A percentile compares a stretch with the other conserved stretches of the same genome.
These are phyloP conservation scores for Arion vulgaris DNA, from an alignment of 1,140 invertebrate genomes.

Conservation along the genomic window DNA sequence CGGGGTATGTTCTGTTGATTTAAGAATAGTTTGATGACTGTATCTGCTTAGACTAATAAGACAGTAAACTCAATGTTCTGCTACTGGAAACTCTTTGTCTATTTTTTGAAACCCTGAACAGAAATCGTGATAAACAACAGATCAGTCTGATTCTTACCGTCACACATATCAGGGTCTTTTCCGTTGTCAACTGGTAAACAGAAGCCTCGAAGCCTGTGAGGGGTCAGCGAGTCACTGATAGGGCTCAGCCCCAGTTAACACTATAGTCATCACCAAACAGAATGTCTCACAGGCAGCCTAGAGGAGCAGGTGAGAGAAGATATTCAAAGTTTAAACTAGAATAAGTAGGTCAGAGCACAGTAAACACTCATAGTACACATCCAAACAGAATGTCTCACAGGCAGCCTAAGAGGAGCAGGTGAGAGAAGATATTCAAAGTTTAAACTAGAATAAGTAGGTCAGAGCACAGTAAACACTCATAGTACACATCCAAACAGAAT, in stretches of 20 bases:
- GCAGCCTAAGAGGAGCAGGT: conserved; percentile 74
- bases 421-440: too few relatives aligned
- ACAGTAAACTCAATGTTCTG: too few relatives aligned
- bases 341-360: too few relatives aligned
- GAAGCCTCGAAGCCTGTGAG: too few relatives aligned
- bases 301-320: neutral
- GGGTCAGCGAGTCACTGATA: conserved; percentile 75
- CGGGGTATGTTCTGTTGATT: too few relatives aligned
- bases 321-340: too few relatives aligned
- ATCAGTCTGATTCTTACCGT: conserved; percentile 47
- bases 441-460: too few relatives aligned
- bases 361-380: conserved; percentile 85
- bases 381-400: conserved; percentile 96
- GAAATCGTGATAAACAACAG: too few relatives aligned
- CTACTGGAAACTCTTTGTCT: too few relatives aligned
- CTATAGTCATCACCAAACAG: conserved; percentile 90
- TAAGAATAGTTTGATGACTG: too few relatives aligned
- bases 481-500: conserved; percentile 93
- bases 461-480: conserved; percentile 85
- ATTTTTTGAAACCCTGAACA: too few relatives aligned
- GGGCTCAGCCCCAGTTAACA: conserved; percentile 85
- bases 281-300: conserved; percentile 89
- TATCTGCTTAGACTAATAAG: too few relatives aligned
- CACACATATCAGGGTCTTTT: conserved; percentile 59
- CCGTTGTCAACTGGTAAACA: conserved; percentile 75